phyloP scores from a whole-genome alignment of 1,140 invertebrate species.

The Aphidius ervi region DNA sequence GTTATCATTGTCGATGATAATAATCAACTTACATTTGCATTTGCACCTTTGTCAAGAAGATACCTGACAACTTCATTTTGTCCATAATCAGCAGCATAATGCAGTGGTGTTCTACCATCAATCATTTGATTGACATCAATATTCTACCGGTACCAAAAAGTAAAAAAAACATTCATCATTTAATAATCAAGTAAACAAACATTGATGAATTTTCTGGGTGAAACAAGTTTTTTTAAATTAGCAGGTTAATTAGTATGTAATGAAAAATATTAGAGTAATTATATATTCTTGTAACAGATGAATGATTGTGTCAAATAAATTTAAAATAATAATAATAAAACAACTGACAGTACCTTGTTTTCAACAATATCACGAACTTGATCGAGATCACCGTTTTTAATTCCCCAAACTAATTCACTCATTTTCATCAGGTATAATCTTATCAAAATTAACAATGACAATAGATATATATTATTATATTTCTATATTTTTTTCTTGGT shows the following conservation, averaged over 20 bases:
- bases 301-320: neutral
- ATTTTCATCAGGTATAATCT: conserved; percentile 48
- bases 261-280: neutral
- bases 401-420: conserved; percentile 84
- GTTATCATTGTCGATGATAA: conserved; percentile 4
- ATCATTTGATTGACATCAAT: conserved; percentile 82
- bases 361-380: conserved; percentile 84
- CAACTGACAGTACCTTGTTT: conserved; percentile 62
- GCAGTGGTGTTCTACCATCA: conserved; percentile 78
- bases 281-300: too few relatives aligned
- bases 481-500: too few relatives aligned
- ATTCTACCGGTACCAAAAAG: conserved; percentile 56
- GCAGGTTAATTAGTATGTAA: conserved; percentile 3
- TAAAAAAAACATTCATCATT: conserved; percentile 24
- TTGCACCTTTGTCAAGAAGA: conserved; percentile 81
- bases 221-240: too few relatives aligned
- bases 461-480: too few relatives aligned
- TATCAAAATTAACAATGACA: neutral
- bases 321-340: conserved; percentile 9
- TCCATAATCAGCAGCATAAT: conserved; percentile 94
- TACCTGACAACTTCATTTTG: conserved; percentile 87
- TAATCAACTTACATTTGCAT: conserved; percentile 78
- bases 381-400: conserved; percentile 92
- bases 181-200: conserved; percentile 6
- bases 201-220: neutral